Conservation (phyloP, 2,888 invertebrate species). For the Dryobotodes eremita region DNA sequence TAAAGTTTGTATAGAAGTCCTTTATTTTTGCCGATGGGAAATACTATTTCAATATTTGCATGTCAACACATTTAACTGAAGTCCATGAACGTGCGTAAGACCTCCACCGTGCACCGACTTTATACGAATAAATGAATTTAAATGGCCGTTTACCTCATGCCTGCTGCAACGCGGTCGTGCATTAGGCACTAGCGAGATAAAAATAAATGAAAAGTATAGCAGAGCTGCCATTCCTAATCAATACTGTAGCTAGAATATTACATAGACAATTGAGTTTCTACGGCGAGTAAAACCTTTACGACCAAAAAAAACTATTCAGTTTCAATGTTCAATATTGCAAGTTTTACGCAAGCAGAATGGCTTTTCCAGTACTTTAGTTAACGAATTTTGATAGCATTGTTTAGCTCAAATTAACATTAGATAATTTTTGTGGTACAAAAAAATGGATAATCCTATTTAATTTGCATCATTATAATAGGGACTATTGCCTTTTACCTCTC, state of each 20-base stretch:
- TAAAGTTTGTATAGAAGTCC: no score
- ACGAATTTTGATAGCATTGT: neutral
- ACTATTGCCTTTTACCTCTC: no score
- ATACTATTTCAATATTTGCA: conserved; percentile 16
- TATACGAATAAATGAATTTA: conserved; percentile 44
- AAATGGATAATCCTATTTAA: neutral
- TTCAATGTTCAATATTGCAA: neutral
- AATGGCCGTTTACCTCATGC: conserved; percentile 23
- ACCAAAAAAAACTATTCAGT: neutral
- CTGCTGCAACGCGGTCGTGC: conserved; percentile 21
- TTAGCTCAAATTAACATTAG: neutral
- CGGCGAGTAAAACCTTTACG: neutral
- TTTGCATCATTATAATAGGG: neutral
- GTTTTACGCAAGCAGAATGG: no score
- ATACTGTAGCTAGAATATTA: neutral
- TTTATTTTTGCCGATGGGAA: no score
- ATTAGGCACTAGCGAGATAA: conserved; percentile 20
- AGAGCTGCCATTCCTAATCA: conserved; percentile 16
- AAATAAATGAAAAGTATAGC: conserved; percentile 30
- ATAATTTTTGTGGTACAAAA: neutral
- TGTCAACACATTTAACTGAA: conserved; percentile 12
- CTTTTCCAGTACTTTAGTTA: neutral
- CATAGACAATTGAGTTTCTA: conserved; percentile 14
- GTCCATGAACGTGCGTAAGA: conserved; percentile 12
- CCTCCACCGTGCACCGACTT: conserved; percentile 1